phyloP scores from a whole-genome alignment of 2,797 vertebrate genomes.

The Gallinago solitaria region DNA sequence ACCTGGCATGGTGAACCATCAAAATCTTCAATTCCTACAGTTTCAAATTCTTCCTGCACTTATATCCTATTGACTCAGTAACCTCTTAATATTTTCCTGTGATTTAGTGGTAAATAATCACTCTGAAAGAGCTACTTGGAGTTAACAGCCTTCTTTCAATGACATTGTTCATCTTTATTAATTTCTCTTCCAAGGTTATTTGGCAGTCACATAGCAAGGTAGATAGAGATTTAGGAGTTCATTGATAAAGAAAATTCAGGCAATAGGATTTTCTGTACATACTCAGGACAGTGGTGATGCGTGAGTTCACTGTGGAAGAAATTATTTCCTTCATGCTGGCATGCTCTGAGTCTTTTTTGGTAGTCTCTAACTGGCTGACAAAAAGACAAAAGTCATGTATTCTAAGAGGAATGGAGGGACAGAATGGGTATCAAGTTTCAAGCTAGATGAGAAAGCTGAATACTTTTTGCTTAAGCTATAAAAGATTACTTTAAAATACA shows the following conservation, averaged over 20 bases:
- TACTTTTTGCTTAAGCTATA: neutral
- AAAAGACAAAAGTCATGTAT: neutral
- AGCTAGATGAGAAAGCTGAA: neutral
- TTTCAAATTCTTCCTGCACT: neutral
- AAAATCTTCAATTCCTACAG: neutral
- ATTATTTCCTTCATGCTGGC: neutral
- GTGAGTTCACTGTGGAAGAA: neutral
- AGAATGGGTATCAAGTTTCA: neutral
- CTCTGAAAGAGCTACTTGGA: neutral
- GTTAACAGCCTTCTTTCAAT: neutral
- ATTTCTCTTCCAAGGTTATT: neutral
- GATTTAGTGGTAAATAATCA: slow-evolving; percentile 26
- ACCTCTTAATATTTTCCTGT: slow-evolving; percentile 13
- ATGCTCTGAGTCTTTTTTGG: neutral
- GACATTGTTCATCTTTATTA: slow-evolving; percentile 1
- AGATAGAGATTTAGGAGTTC: neutral
- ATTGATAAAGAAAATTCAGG: slow-evolving; percentile 34
- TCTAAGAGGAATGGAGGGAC: neutral
- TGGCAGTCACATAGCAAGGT: neutral
- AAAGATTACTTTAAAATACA: neutral
- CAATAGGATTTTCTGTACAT: neutral
- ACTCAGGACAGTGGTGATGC: neutral
- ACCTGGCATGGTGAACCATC: neutral
- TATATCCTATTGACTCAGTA: neutral
- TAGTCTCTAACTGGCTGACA: neutral